Evolutionary conservation across 2,113 vertebrate genomes (phyloP).

Genomic region (Misgurnus mizolepis): DNA sequence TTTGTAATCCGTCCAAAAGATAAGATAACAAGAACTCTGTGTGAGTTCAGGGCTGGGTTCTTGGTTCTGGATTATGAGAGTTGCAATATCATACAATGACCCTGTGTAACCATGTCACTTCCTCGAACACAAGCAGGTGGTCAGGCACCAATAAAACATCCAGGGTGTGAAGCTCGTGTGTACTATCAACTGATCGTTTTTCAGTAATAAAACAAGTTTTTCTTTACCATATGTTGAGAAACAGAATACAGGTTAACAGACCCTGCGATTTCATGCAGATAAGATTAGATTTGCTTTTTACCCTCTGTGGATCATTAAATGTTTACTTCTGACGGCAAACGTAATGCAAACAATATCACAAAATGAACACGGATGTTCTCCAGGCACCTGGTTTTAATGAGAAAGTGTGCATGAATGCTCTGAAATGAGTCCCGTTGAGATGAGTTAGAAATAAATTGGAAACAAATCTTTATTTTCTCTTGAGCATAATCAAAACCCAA

Average conservation of each 20-base stretch:
- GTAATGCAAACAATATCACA: background rate
- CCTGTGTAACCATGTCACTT: background rate
- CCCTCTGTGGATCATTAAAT: slow-evolving; percentile 8
- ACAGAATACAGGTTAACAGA: background rate
- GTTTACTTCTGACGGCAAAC: slow-evolving; percentile 6
- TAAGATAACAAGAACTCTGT: slow-evolving; percentile 4
- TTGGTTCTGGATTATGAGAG: background rate
- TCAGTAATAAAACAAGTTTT: slow-evolving; percentile 9
- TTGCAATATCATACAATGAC: background rate
- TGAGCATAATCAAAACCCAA: background rate
- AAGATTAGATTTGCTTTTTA: slow-evolving; percentile 18
- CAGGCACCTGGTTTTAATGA: background rate
- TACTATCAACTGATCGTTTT: background rate
- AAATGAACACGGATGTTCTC: background rate
- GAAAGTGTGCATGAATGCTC: slow-evolving; percentile 9
- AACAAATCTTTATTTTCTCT: background rate
- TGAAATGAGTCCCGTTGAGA: background rate
- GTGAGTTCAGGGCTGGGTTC: background rate
- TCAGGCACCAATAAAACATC: background rate
- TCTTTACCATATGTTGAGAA: slow-evolving; percentile 10
- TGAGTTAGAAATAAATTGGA: background rate
- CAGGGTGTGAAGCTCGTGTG: background rate
- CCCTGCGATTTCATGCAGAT: slow-evolving; percentile 11
- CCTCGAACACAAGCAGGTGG: background rate
- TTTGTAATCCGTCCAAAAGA: background rate